Evolutionary conservation across 1,140 invertebrate species (phyloP).

Genomic region (Cherax quadricarinatus): DNA sequence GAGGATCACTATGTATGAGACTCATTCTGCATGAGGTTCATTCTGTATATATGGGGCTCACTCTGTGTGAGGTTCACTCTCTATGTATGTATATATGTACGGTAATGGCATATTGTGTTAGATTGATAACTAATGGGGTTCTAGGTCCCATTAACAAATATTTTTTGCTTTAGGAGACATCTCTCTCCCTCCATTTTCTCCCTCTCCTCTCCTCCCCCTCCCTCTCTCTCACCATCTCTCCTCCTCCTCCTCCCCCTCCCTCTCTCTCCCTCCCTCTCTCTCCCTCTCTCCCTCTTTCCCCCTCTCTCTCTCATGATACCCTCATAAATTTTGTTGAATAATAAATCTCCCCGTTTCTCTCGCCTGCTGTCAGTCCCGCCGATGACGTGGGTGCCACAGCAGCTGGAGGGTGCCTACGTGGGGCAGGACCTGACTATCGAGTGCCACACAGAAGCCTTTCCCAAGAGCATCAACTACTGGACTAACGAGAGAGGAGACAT

Average conservation of each 20-base stretch:
- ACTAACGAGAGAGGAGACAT: slow-evolving; percentile 76
- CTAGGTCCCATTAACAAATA: too few relatives aligned
- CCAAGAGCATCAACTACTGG: slow-evolving; percentile 78
- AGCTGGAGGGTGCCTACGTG: slow-evolving; percentile 77
- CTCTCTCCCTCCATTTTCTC: neutral
- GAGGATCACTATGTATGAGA: too few relatives aligned
- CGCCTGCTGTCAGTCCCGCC: slow-evolving; percentile 69
- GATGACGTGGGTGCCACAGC: slow-evolving; percentile 77
- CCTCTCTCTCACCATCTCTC: neutral
- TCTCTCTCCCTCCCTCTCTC: neutral
- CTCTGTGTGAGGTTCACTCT: too few relatives aligned
- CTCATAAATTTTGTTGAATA: neutral
- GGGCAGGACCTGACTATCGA: slow-evolving; percentile 77
- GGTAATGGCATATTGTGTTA: too few relatives aligned
- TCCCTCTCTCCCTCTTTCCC: too few relatives aligned
- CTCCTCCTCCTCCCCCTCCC: neutral
- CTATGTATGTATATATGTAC: too few relatives aligned
- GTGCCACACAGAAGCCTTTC: slow-evolving; percentile 78
- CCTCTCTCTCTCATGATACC: neutral
- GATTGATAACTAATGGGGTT: too few relatives aligned
- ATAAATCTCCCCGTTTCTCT: too few relatives aligned
- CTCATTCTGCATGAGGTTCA: too few relatives aligned
- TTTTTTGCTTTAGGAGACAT: too few relatives aligned
- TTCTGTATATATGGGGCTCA: too few relatives aligned
- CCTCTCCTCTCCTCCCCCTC: neutral